Evolutionary conservation across 1,140 invertebrate species (phyloP).

Genomic region (Teleogryllus occipitalis): DNA sequence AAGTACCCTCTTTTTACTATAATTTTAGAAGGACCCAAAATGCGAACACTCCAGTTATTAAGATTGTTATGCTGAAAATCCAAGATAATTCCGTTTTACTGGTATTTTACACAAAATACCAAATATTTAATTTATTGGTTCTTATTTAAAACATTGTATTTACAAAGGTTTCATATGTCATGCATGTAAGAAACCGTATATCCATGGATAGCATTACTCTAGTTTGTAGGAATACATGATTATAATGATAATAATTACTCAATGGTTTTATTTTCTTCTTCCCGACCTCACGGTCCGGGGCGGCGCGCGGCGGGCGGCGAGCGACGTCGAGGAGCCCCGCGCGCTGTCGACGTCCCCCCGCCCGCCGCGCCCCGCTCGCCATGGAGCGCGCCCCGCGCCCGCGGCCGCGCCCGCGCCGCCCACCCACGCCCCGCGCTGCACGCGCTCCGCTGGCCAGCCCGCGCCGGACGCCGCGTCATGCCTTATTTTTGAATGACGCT

Average conservation of each 20-base stretch:
- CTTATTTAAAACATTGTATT: conserved; percentile 31
- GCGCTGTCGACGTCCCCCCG: not conserved
- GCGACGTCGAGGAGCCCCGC: too few relatives aligned
- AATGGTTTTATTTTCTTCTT: conserved; percentile 17
- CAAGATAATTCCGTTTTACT: conserved; percentile 28
- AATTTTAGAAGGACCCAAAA: conserved; percentile 27
- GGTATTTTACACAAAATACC: conserved; percentile 25
- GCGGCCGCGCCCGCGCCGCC: too few relatives aligned
- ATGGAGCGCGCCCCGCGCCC: not conserved
- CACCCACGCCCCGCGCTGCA: not conserved
- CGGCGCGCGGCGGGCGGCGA: not conserved
- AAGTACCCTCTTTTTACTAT: conserved; percentile 23
- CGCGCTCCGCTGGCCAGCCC: not conserved
- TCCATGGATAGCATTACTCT: conserved; percentile 33
- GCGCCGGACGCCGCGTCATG: not conserved
- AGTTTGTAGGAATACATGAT: conserved; percentile 34
- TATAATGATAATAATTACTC: conserved; percentile 29
- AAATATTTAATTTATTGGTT: conserved; percentile 27
- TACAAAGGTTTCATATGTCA: conserved; percentile 32
- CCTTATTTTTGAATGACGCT: not conserved
- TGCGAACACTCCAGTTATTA: conserved; percentile 28
- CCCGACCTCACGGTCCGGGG: conserved; percentile 7
- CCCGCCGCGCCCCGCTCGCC: not conserved
- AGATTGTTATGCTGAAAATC: conserved; percentile 28
- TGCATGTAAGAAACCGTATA: conserved; percentile 29